Percentiles rank a stretch among this genome's conserved stretches.
These are phyloP conservation scores for Neodon shergylaensis DNA, from an alignment of 2,113 vertebrate genomes.

Conservation along the genomic window DNA sequence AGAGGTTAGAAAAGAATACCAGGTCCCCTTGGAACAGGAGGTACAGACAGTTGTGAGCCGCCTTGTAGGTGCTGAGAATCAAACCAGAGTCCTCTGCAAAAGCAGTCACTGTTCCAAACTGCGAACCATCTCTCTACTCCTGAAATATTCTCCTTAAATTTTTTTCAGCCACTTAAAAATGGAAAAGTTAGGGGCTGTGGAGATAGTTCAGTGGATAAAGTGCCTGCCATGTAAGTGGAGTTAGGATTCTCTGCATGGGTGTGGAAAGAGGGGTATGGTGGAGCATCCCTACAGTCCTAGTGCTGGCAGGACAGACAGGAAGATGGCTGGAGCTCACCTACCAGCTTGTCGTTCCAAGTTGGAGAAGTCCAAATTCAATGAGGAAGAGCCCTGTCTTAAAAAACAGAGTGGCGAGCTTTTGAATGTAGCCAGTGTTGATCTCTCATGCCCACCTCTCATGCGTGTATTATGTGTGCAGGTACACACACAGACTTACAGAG, in stretches of 20 bases:
- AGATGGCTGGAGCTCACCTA: neutral
- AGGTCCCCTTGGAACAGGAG: neutral
- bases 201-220: neutral
- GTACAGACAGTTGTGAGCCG: neutral
- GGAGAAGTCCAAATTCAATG: neutral
- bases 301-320: neutral
- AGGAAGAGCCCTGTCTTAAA: neutral
- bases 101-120: too few species aligned
- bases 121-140: neutral
- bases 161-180: constrained; percentile 4
- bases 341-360: neutral
- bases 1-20: neutral
- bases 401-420: neutral
- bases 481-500: neutral
- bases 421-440: neutral
- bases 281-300: neutral
- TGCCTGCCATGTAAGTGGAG: neutral
- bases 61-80: neutral
- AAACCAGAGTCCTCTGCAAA: neutral
- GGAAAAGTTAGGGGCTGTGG: neutral
- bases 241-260: neutral
- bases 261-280: too few species aligned
- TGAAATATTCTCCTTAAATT: neutral
- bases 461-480: neutral
- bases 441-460: neutral